Conservation (phyloP, 2,797 vertebrate genomes). For the Balearica regulorum region DNA sequence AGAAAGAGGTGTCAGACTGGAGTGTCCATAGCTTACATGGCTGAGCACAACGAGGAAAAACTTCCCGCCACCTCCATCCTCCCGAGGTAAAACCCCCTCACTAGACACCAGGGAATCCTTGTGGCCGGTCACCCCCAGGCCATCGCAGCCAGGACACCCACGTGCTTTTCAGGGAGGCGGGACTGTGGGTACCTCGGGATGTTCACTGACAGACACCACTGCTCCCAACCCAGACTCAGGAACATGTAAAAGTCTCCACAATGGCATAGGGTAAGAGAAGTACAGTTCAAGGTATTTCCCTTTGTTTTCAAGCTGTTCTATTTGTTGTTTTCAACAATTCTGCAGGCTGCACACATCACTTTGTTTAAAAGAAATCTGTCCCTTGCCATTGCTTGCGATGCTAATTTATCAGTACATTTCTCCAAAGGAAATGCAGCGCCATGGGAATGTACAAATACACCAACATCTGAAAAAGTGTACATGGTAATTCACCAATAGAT, state of each 20-base stretch:
- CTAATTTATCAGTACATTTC: not conserved
- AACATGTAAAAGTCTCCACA: rapidly evolving
- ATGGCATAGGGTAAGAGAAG: not conserved
- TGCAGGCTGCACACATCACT: not conserved
- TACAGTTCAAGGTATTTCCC: not conserved
- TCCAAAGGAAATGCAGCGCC: not conserved
- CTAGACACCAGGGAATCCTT: not conserved
- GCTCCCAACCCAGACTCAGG: not conserved
- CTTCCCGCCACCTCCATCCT: not conserved
- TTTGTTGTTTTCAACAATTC: not conserved
- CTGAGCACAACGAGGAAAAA: not conserved
- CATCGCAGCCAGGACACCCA: not conserved
- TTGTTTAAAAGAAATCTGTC: not conserved
- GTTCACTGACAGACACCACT: not conserved
- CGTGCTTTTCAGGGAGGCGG: too few species aligned
- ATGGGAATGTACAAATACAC: not conserved
- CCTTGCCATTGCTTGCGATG: rapidly evolving
- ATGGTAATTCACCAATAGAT: not conserved
- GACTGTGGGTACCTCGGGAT: not conserved
- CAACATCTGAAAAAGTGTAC: not conserved
- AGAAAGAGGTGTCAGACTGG: not conserved
- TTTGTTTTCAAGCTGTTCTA: not conserved
- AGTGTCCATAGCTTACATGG: not conserved
- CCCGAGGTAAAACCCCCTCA: not conserved
- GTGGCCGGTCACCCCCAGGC: too few species aligned